These are phyloP conservation scores for Lepidurus apus DNA, from an alignment of 1,140 invertebrate genomes.

Conservation along the genomic window DNA sequence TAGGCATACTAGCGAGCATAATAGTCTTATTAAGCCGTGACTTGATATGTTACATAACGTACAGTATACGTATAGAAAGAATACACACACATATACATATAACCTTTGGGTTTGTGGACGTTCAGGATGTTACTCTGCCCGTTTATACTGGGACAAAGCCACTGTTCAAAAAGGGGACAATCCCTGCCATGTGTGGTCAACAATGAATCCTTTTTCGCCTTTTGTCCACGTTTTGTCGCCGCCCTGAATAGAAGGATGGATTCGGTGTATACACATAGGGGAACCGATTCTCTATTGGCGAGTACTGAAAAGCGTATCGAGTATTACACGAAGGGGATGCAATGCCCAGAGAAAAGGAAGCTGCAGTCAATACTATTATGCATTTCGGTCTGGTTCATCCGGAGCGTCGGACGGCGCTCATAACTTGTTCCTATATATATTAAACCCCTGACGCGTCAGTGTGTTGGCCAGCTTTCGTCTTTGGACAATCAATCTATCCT, in stretches of 20 bases:
- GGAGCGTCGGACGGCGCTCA: background rate
- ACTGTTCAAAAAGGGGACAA: background rate
- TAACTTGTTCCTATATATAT: background rate
- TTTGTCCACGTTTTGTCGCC: background rate
- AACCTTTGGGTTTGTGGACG: background rate
- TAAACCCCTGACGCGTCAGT: background rate
- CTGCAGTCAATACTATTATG: slow-evolving; percentile 3
- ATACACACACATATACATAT: background rate
- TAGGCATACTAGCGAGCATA: background rate
- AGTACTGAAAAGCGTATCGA: background rate
- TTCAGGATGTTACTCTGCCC: background rate
- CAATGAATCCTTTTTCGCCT: background rate
- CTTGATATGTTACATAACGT: background rate
- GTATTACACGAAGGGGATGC: slow-evolving; percentile 3
- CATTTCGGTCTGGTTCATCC: background rate
- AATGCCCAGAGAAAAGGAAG: slow-evolving; percentile 11
- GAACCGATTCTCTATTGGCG: background rate
- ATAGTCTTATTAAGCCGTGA: background rate
- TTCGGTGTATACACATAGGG: background rate
- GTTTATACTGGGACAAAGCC: background rate
- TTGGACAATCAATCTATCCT: slow-evolving; percentile 5
- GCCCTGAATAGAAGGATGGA: background rate
- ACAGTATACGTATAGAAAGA: background rate
- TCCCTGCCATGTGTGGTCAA: slow-evolving; percentile 20
- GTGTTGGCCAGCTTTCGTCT: background rate